phyloP scores from a whole-genome alignment of 2,797 vertebrate species.

The Perodicticus potto region DNA sequence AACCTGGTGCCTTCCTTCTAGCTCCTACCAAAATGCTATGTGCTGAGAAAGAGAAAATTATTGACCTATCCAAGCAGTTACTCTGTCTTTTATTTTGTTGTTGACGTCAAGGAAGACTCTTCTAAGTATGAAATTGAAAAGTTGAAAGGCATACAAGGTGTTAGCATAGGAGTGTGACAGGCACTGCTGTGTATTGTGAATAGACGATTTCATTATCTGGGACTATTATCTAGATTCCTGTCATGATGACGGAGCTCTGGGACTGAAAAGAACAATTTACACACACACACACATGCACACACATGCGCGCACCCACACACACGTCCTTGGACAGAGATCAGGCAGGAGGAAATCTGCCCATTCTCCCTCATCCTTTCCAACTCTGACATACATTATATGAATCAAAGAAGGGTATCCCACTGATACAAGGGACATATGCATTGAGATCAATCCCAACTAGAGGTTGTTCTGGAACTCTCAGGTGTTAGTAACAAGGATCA shows the following conservation, averaged over 20 bases:
- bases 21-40: not conserved
- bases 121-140: constrained; percentile 13
- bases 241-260: not conserved
- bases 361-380: not conserved
- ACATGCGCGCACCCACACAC: not conserved
- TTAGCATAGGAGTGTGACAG: constrained; percentile 1
- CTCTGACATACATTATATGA: not conserved
- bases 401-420: not conserved
- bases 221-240: constrained; percentile 17
- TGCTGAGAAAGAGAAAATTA: not conserved
- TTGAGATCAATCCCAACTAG: not conserved
- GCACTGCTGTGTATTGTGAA: not conserved
- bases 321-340: not conserved
- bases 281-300: not conserved
- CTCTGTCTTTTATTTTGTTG: constrained; percentile 25
- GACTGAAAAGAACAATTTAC: not conserved
- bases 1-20: not conserved
- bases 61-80: not conserved
- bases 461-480: not conserved
- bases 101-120: constrained; percentile 12
- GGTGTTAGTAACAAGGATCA: not conserved
- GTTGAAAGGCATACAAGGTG: not conserved
- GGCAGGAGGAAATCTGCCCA: not conserved
- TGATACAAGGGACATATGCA: not conserved
- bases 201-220: constrained; percentile 50